Conservation (phyloP, 2,113 vertebrate genomes). For the Eublepharis macularius region DNA sequence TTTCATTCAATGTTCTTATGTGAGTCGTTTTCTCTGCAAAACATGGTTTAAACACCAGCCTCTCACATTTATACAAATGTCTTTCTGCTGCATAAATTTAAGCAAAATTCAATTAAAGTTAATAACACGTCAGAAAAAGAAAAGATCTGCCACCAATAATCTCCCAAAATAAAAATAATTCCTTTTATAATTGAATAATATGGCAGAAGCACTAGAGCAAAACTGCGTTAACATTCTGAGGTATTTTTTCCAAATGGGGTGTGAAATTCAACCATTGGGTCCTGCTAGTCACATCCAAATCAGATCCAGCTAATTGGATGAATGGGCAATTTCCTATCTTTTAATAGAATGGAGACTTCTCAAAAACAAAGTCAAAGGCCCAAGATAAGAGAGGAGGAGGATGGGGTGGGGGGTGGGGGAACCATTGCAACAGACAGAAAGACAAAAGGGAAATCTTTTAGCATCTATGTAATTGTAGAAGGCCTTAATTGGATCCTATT, state of each 20-base stretch:
- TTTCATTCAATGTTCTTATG: too few relatives aligned
- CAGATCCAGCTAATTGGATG: conserved; percentile 66
- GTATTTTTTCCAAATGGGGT: conserved; percentile 69
- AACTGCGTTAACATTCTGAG: conserved; percentile 26
- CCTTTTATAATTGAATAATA: conserved; percentile 62
- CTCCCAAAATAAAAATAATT: conserved; percentile 47
- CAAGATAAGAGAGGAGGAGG: background rate
- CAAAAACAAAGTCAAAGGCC: conserved; percentile 43
- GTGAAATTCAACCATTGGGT: conserved; percentile 70
- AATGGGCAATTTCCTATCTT: conserved; percentile 60
- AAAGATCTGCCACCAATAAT: conserved; percentile 2
- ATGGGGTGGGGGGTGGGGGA: background rate
- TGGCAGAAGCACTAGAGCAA: conserved; percentile 46
- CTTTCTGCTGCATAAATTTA: conserved; percentile 52
- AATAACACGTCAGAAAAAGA: conserved; percentile 56
- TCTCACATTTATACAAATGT: conserved; percentile 49
- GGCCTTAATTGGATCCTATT: conserved; percentile 65
- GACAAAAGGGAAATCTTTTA: conserved; percentile 41
- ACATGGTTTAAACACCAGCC: conserved; percentile 52
- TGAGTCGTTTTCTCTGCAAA: conserved; percentile 11
- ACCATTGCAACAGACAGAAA: conserved; percentile 23
- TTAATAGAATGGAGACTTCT: conserved; percentile 50
- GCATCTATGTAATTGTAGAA: conserved; percentile 55
- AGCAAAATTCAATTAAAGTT: conserved; percentile 68
- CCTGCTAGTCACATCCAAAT: conserved; percentile 50